phyloP scores from a whole-genome alignment of 2,888 invertebrate species.

The Parapristionchus giblindavisi region DNA sequence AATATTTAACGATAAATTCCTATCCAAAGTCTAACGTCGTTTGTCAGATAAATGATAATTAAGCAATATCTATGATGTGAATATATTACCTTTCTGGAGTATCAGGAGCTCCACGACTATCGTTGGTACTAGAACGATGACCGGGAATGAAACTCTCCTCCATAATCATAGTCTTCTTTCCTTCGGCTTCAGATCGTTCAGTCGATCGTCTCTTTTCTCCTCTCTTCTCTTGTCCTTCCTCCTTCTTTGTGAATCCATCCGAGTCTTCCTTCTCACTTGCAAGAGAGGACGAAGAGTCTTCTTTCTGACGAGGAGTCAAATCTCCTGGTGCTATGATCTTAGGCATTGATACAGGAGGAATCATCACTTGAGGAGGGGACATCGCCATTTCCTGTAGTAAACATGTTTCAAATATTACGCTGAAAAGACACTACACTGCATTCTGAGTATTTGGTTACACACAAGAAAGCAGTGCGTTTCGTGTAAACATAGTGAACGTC shows the following conservation, averaged over 20 bases:
- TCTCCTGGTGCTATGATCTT: slow-evolving; percentile 36
- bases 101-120: background rate
- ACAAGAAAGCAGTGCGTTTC: no score
- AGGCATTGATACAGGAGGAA: background rate
- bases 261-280: slow-evolving; percentile 14
- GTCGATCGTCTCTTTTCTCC: background rate
- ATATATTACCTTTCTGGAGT: background rate
- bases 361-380: background rate
- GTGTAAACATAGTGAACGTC: background rate
- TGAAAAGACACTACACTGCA: background rate
- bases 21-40: background rate
- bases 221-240: slow-evolving; percentile 10
- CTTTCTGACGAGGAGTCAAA: slow-evolving; percentile 14
- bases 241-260: background rate
- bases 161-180: slow-evolving; percentile 23
- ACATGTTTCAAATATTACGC: background rate
- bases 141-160: slow-evolving; percentile 37
- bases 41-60: background rate
- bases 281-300: background rate
- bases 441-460: no score
- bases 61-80: background rate
- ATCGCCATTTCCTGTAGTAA: background rate
- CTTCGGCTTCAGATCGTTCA: background rate
- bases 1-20: background rate
- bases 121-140: slow-evolving; percentile 1